Evolutionary conservation across 2,888 invertebrate genomes (phyloP).

Genomic region (Tachina fera): DNA sequence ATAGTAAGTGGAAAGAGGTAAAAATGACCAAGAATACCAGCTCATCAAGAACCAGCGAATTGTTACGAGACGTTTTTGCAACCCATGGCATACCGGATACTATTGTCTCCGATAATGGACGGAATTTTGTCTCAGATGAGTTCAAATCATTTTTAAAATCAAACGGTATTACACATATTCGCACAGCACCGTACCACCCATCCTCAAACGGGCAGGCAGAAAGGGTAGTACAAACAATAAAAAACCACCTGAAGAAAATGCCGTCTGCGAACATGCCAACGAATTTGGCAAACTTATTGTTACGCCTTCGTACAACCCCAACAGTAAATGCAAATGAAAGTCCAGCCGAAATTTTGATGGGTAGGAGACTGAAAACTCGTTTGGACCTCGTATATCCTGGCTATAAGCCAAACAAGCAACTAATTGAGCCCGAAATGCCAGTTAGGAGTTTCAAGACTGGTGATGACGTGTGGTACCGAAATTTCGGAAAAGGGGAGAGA

Average conservation of each 20-base stretch:
- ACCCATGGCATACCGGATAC: conserved; percentile 20
- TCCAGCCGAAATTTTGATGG: conserved; percentile 49
- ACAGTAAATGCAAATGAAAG: conserved; percentile 16
- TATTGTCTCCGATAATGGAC: conserved; percentile 36
- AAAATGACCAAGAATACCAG: conserved; percentile 17
- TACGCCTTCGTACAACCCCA: conserved; percentile 33
- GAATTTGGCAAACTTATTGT: conserved; percentile 38
- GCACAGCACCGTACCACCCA: conserved; percentile 60
- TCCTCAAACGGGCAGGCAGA: conserved; percentile 61
- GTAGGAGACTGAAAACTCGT: conserved; percentile 43
- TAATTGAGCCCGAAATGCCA: not conserved
- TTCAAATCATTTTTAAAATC: conserved; percentile 21
- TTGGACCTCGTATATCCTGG: conserved; percentile 30
- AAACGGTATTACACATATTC: conserved; percentile 56
- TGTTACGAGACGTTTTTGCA: conserved; percentile 45
- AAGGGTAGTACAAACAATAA: conserved; percentile 61
- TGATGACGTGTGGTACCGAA: conserved; percentile 34
- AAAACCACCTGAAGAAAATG: conserved; percentile 58
- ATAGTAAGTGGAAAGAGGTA: conserved; percentile 59
- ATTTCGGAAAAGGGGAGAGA: conserved; percentile 30
- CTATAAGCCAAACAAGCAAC: not conserved
- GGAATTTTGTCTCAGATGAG: too few species aligned
- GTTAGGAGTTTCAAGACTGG: conserved; percentile 27
- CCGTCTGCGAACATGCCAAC: conserved; percentile 13
- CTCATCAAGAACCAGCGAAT: conserved; percentile 14